Evolutionary conservation across 2,113 vertebrate species (phyloP).

Genomic region (Tor tambroides): DNA sequence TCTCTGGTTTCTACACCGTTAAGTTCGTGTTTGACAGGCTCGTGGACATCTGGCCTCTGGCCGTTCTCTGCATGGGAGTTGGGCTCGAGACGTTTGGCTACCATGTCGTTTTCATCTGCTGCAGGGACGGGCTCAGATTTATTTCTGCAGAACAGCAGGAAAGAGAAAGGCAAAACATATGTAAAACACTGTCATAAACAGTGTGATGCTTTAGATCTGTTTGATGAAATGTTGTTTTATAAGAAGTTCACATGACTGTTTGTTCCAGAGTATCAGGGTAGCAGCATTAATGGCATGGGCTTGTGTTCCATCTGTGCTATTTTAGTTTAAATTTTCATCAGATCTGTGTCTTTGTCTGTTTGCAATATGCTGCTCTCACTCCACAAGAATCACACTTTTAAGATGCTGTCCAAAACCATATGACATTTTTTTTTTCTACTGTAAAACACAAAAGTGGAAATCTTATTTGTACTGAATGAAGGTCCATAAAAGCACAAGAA

Average conservation of each 20-base stretch:
- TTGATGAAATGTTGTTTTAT: not conserved
- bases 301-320: not conserved
- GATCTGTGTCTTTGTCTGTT: not conserved
- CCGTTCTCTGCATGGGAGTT: conserved; percentile 76
- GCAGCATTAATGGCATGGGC: not conserved
- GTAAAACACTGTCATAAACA: not conserved
- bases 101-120: conserved; percentile 68
- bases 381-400: not conserved
- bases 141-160: conserved; percentile 56
- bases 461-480: not conserved
- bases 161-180: conserved; percentile 4
- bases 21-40: conserved; percentile 61
- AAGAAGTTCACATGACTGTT: not conserved
- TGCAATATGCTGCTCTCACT: not conserved
- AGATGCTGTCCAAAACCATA: not conserved
- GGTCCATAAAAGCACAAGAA: not conserved
- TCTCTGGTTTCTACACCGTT: conserved; percentile 61
- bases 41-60: conserved; percentile 68
- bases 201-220: not conserved
- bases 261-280: not conserved
- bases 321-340: not conserved
- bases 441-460: not conserved
- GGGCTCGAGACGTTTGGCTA: conserved; percentile 66
- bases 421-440: not conserved
- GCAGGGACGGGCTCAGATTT: conserved; percentile 77